Evolutionary conservation across 2,888 invertebrate genomes (phyloP), one percentile per base, ranked within the genome.

Genomic region (Drosophila kuntzei): DNA sequence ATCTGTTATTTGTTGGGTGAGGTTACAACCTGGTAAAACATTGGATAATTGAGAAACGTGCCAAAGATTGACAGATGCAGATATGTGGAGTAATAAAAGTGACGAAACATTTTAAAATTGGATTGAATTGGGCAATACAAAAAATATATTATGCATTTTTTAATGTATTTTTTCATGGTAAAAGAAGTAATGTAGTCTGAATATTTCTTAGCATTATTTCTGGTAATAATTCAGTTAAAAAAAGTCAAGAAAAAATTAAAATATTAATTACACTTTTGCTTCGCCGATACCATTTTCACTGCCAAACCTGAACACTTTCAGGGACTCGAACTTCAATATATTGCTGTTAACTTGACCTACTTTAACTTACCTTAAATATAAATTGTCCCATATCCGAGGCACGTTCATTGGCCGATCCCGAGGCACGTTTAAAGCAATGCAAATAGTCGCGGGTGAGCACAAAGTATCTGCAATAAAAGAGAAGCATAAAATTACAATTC

Each of bases 311-410:
- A 3, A 8, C 47, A 34, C 20, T 9, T 9, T 9, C 51, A n/a
- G 22, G 16, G 16, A 22, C 5, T 25, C 5, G 22, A 46, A 16
- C 16, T 27, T 39, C 36, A 57, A 36, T 18, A 65, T 25, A 14
- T 4, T 27, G 16, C 16, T 29, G 11, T 32, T 44, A 43, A 43
- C 16, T 34, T 9, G 34, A 8, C 27, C 7, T 0, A 27, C 2
- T 20, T 37, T 16, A n/a, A 53, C 73, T 54, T 90, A 94, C 94
- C 93, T 95, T 95, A 92, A 94, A 95, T 78, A 95, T 94, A 90
- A 95, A 95, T 91, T 94, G 94, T 71, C 95, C 95, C 95, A 95
- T 95, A 89, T 94, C 94, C 14, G 94, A 94, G 69, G 94, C 94
- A 71, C 92, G 90, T 79, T 92, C 92, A 70, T 91, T 91, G 18